Evolutionary conservation across 2,797 vertebrate genomes (phyloP).

Genomic region (Adelosebastes latens): DNA sequence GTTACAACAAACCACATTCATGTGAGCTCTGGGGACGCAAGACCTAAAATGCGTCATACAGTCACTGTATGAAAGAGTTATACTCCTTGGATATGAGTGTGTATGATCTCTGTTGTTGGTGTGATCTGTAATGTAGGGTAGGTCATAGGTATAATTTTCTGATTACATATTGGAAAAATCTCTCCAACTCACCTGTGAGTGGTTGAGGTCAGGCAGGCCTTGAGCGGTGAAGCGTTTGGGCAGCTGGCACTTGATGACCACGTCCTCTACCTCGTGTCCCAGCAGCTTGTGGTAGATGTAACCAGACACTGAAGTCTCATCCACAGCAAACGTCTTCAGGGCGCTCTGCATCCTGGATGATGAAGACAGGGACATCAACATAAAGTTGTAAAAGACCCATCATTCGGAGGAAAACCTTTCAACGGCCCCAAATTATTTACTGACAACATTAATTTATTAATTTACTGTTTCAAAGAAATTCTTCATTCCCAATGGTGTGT

Average conservation of each 20-base stretch:
- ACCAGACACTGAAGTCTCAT: conserved; percentile 95
- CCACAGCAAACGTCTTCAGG: conserved; percentile 93
- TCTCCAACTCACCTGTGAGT: conserved; percentile 87
- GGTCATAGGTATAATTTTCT: not conserved
- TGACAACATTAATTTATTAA: not conserved
- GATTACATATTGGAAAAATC: not conserved
- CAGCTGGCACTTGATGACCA: conserved; percentile 95
- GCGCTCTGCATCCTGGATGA: conserved; percentile 93
- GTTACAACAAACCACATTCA: not conserved
- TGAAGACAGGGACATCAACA: not conserved
- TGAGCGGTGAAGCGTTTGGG: conserved; percentile 96
- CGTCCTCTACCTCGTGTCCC: conserved; percentile 95
- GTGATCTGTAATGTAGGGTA: not conserved
- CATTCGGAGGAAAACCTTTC: not conserved
- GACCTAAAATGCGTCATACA: not conserved
- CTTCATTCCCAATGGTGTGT: not conserved
- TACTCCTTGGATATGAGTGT: too few relatives aligned
- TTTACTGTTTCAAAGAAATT: not conserved
- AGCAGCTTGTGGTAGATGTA: conserved; percentile 97
- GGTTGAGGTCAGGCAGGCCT: conserved; percentile 95
- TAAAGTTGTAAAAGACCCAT: not conserved
- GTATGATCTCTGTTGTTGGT: not conserved
- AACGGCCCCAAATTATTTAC: not conserved
- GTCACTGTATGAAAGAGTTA: too few relatives aligned
- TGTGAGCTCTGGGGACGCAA: not conserved